Evolutionary conservation across 1,140 invertebrate species (phyloP).

Genomic region (Ditylenchus dipsaci): DNA sequence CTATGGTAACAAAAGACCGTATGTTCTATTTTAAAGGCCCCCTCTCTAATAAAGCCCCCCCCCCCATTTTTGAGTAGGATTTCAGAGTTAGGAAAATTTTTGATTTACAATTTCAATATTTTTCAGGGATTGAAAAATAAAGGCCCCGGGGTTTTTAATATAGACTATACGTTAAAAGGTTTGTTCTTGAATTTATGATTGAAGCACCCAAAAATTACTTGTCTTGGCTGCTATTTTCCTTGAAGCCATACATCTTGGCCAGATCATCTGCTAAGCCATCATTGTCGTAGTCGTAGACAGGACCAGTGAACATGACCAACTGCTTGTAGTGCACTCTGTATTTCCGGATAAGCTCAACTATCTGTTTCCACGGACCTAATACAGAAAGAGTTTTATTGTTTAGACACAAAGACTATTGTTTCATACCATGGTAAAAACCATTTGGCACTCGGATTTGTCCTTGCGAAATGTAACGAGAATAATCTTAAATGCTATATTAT

Average conservation of each 20-base stretch:
- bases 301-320: slow-evolving; percentile 29
- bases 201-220: neutral
- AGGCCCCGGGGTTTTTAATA: too few relatives aligned
- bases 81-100: too few relatives aligned
- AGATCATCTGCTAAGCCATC: slow-evolving; percentile 36
- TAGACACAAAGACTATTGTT: neutral
- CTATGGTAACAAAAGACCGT: too few relatives aligned
- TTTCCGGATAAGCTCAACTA: slow-evolving; percentile 18
- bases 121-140: too few relatives aligned
- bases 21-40: too few relatives aligned
- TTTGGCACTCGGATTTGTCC: slow-evolving; percentile 30
- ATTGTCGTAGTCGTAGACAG: slow-evolving; percentile 35
- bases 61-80: too few relatives aligned
- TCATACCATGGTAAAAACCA: slow-evolving; percentile 33
- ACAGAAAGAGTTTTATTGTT: neutral
- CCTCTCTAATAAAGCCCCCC: too few relatives aligned
- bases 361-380: slow-evolving; percentile 9
- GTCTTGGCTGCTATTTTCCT: neutral
- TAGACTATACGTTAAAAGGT: too few relatives aligned
- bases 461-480: slow-evolving; percentile 30
- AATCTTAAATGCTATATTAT: slow-evolving; percentile 22
- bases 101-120: too few relatives aligned
- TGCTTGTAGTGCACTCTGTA: slow-evolving; percentile 28
- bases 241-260: neutral
- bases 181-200: neutral